Conservation (phyloP, 1,140 invertebrate species). For the Harpegnathos saltator region DNA sequence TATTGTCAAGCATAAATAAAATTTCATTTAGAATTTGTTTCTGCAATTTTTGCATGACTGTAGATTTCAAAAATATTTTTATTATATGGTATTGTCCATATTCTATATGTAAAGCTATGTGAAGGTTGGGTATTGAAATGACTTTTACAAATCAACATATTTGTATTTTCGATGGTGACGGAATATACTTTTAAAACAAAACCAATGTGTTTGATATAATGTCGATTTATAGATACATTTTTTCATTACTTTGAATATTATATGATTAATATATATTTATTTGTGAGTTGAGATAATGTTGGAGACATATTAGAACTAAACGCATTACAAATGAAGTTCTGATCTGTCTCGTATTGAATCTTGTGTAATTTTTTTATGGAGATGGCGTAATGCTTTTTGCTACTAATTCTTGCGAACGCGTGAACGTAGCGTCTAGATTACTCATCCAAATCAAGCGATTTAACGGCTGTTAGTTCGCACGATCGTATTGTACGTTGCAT, state of each 20-base stretch:
- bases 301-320: neutral
- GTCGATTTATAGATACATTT: constrained; percentile 21
- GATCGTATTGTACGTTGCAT: constrained; percentile 45
- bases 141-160: constrained; percentile 18
- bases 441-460: constrained; percentile 35
- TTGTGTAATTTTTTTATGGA: constrained; percentile 24
- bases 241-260: constrained; percentile 21
- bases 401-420: neutral
- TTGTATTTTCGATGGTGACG: constrained; percentile 5
- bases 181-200: neutral
- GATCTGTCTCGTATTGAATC: constrained; percentile 14
- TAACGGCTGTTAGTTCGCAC: constrained; percentile 48
- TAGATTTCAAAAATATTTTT: constrained; percentile 18
- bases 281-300: constrained; percentile 27
- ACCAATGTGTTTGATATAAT: constrained; percentile 1
- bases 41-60: neutral
- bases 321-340: neutral
- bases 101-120: neutral
- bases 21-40: neutral
- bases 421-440: constrained; percentile 29
- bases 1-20: too few relatives aligned
- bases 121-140: neutral
- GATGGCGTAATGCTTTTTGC: constrained; percentile 25
- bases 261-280: constrained; percentile 27
- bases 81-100: neutral